Conservation (phyloP, 1,140 invertebrate species). For the Platyura marginata region DNA sequence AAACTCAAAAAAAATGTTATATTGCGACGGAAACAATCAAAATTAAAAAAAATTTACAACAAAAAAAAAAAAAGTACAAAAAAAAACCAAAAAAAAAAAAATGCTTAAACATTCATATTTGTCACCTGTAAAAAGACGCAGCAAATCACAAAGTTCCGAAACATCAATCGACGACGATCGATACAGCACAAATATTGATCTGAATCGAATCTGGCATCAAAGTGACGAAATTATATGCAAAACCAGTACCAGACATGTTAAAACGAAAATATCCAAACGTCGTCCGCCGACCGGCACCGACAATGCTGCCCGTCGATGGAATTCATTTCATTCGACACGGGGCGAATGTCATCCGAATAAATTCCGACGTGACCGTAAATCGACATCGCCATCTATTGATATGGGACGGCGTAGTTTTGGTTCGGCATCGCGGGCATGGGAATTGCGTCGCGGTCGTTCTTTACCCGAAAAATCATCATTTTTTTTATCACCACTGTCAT, state of each 20-base stretch:
- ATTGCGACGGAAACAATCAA: too few species aligned
- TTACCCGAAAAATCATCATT: neutral
- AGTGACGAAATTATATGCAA: neutral
- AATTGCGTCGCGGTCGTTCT: neutral
- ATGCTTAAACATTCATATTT: neutral
- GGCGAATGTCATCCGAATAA: slow-evolving; percentile 6
- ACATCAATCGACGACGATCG: neutral
- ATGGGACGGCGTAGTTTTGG: neutral
- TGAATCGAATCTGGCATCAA: neutral
- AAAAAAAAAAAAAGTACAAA: too few species aligned
- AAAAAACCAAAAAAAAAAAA: too few species aligned
- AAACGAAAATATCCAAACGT: neutral
- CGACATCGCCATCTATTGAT: slow-evolving; percentile 2
- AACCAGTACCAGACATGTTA: neutral
- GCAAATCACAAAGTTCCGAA: neutral
- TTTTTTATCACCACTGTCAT: neutral
- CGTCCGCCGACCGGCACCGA: neutral
- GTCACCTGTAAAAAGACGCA: neutral
- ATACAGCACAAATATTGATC: neutral
- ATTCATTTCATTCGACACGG: slow-evolving; percentile 27
- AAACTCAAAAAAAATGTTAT: too few species aligned
- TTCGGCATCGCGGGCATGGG: neutral
- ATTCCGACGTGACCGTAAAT: slow-evolving; percentile 5
- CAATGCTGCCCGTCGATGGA: slow-evolving; percentile 29
- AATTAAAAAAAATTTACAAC: too few species aligned